Base-by-base conservation (phyloP, 2,113 vertebrate species). In the Arothron firmamentum region DNA sequence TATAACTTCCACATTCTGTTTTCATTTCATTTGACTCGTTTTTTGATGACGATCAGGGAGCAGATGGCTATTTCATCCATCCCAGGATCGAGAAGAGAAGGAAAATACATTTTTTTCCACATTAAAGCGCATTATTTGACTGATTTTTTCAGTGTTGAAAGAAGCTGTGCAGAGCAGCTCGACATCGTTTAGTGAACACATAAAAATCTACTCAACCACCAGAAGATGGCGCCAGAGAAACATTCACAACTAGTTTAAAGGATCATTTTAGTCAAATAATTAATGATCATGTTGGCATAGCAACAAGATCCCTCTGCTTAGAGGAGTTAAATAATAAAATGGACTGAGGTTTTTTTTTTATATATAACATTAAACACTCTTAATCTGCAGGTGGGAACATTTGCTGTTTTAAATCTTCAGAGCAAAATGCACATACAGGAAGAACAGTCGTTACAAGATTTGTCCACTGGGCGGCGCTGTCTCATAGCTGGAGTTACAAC, bases 1-100 rank as follows among this genome's bases (percentile, higher is more conserved):
- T 55, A 20, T 45, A 53, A 75, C 49, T 45, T 47, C 51, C 43
- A 9, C 49, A 9, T 65, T 64, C 64, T 75, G 64, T 67, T 79
- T 77, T 69, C 55, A 64, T 71, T 80, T 75, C 0, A 55, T 61
- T 72, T 49, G 0, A 54, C 28, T 56, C 12, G 1, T 57, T 47
- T 48, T 7, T 3, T 16, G 1, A 11, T 9, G 56, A 16, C 15
- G n/a, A 51, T 48, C 52, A 3, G 48, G 49, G 59, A 17, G 18
- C 61, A 72, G 65, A 51, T 78, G 51, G 21, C 45, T 45, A 0
- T 1, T 17, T 0, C 5, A 14, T 50, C 11, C 45, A 15, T 18
- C 15, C 53, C 18, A 1, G 14, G 48, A 21, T 3, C 0, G 5
- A 13, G 19, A 34, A 49, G 12, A 16, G 20, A 34, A 17, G 6